Percentiles rank a stretch among this genome's conserved stretches.
Evolutionary conservation across 2,113 vertebrate species (phyloP).

Genomic region (Oryzias woworae): DNA sequence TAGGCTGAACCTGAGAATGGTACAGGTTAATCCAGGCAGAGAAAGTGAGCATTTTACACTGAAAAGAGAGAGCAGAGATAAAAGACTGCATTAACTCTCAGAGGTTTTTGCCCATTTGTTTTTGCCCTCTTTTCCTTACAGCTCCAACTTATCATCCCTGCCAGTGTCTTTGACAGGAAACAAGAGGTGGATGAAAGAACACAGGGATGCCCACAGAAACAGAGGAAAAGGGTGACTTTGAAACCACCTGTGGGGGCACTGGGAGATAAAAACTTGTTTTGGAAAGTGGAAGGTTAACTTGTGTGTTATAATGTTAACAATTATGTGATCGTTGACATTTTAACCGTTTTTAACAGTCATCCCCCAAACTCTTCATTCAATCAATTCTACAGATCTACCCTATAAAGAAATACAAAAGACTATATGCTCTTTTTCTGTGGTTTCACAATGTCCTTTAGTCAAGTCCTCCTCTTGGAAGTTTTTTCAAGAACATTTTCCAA

Average conservation of each 20-base stretch:
- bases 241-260: background rate
- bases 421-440: too few relatives aligned
- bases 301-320: too few relatives aligned
- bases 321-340: too few relatives aligned
- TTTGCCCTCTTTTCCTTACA: constrained; percentile 34
- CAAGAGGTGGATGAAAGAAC: constrained; percentile 12
- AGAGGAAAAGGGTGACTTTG: background rate
- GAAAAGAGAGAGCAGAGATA: constrained; percentile 54
- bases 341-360: too few relatives aligned
- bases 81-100: constrained; percentile 57
- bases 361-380: too few relatives aligned
- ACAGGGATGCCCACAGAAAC: background rate
- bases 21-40: constrained; percentile 63
- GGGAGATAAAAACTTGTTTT: too few relatives aligned
- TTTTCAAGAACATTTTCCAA: too few relatives aligned
- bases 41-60: constrained; percentile 60
- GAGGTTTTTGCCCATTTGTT: constrained; percentile 48
- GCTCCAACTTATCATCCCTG: constrained; percentile 27
- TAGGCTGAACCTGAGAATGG: constrained; percentile 67
- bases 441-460: too few relatives aligned
- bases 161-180: constrained; percentile 35
- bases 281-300: too few relatives aligned
- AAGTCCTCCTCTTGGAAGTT: too few relatives aligned
- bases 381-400: too few relatives aligned
- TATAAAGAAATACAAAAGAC: too few relatives aligned